phyloP scores from a whole-genome alignment of 2,113 vertebrate species.

The Rissa tridactyla region DNA sequence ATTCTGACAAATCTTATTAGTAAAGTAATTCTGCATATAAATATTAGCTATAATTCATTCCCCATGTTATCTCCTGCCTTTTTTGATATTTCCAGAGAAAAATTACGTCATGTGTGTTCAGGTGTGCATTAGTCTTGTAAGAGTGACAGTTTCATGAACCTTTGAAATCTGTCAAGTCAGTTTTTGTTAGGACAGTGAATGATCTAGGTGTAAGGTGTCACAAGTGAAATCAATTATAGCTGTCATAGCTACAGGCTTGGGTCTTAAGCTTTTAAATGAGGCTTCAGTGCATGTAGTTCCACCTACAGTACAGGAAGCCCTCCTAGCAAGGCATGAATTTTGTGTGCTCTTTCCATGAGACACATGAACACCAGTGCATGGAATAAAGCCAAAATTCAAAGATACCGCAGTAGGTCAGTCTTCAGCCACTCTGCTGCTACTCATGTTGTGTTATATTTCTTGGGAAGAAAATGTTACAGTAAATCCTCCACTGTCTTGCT shows the following conservation, averaged over 20 bases:
- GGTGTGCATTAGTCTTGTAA: not conserved
- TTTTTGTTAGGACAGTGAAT: not conserved
- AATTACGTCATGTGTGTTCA: not conserved
- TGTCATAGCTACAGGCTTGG: not conserved
- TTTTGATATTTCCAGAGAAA: not conserved
- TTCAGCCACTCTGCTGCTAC: not conserved
- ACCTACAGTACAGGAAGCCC: not conserved
- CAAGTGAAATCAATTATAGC: not conserved
- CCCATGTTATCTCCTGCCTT: not conserved
- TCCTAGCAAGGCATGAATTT: not conserved
- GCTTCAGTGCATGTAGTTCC: not conserved
- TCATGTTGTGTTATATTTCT: not conserved
- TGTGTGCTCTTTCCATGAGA: not conserved
- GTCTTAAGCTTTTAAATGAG: not conserved
- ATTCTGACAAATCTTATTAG: not conserved
- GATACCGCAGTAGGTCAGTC: not conserved
- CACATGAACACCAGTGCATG: not conserved
- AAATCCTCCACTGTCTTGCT: not conserved
- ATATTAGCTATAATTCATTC: not conserved
- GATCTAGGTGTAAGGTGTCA: not conserved
- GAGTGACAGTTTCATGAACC: not conserved
- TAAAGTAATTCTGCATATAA: not conserved
- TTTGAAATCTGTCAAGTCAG: not conserved
- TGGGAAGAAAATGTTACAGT: not conserved
- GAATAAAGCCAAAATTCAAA: not conserved